Evolutionary conservation across 2,797 vertebrate genomes (phyloP).

Genomic region (Argya squamiceps): DNA sequence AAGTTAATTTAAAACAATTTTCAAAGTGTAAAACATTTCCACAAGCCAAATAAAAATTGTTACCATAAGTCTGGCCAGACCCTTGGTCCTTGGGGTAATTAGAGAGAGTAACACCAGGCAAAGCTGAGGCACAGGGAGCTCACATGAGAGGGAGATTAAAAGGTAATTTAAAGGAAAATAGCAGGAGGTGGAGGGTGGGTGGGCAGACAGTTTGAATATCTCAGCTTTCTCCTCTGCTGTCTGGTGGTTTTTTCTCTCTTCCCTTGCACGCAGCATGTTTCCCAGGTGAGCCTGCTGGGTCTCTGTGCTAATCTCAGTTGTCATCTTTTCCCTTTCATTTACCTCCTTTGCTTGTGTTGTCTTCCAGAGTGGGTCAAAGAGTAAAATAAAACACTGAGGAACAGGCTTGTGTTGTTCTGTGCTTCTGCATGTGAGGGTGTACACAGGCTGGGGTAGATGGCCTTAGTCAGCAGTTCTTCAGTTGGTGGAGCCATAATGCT

Average conservation of each 20-base stretch:
- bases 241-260: background rate
- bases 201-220: background rate
- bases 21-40: background rate
- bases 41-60: background rate
- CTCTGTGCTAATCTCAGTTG: background rate
- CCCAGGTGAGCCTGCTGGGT: conserved; percentile 19
- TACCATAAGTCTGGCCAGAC: fast-evolving
- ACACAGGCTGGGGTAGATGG: background rate
- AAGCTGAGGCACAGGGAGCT: background rate
- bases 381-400: background rate
- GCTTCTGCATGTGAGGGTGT: background rate
- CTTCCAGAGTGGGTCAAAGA: background rate
- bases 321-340: background rate
- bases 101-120: background rate
- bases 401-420: conserved; percentile 4
- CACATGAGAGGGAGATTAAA: background rate
- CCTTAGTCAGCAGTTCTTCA: background rate
- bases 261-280: background rate
- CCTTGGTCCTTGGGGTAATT: background rate
- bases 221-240: background rate
- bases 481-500: conserved; percentile 64
- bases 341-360: background rate
- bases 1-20: background rate
- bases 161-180: background rate
- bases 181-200: background rate